These are phyloP conservation scores for Equus przewalskii DNA, from an alignment of 2,113 vertebrate species.

Conservation along the genomic window DNA sequence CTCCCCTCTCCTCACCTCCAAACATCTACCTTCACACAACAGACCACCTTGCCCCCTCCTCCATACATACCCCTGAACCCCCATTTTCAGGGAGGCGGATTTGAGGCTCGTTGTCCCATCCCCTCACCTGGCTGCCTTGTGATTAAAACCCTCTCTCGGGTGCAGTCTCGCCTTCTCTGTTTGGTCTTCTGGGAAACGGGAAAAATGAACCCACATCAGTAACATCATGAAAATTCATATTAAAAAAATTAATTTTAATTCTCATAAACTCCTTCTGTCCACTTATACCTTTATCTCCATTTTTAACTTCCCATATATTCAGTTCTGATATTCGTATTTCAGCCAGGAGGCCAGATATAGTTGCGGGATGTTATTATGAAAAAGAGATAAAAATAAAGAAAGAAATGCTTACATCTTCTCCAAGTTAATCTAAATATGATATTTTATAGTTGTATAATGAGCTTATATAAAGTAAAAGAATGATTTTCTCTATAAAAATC, in stretches of 20 bases:
- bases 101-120: too few relatives aligned
- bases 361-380: background rate
- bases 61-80: too few relatives aligned
- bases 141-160: too few relatives aligned
- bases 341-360: background rate
- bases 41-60: too few relatives aligned
- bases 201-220: too few relatives aligned
- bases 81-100: too few relatives aligned
- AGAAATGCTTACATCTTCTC: background rate
- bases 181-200: too few relatives aligned
- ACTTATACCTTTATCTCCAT: background rate
- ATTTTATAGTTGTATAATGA: background rate
- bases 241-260: background rate
- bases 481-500: background rate
- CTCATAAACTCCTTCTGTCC: background rate
- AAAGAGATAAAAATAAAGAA: background rate
- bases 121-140: too few relatives aligned
- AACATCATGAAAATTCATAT: background rate
- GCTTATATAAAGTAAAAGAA: background rate
- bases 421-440: background rate
- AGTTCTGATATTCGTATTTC: background rate
- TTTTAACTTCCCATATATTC: background rate
- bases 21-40: too few relatives aligned
- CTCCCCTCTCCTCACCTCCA: too few relatives aligned
- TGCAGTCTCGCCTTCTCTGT: too few relatives aligned